Evolutionary conservation across 2,113 vertebrate species (phyloP).

Genomic region (Salminus brasiliensis): DNA sequence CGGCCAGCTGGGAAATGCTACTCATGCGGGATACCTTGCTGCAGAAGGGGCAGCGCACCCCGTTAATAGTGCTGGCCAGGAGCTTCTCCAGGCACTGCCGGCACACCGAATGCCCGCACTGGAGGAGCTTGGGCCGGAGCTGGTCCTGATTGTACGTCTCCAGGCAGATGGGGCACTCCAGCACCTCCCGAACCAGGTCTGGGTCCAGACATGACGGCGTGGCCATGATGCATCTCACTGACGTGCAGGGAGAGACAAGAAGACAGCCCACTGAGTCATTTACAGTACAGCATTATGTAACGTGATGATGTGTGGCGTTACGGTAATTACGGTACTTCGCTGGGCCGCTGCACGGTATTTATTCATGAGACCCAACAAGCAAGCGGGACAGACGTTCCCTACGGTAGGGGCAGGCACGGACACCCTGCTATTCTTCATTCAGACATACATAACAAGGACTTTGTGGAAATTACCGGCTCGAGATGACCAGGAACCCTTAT

Average conservation of each 20-base stretch:
- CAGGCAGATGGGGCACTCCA: slow-evolving; percentile 96
- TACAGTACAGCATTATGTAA: neutral
- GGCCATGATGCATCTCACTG: slow-evolving; percentile 77
- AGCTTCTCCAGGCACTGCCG: slow-evolving; percentile 94
- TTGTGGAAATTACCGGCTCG: too few relatives aligned
- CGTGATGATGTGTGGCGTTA: neutral
- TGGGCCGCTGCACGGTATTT: neutral
- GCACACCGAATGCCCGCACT: slow-evolving; percentile 96
- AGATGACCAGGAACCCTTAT: too few relatives aligned
- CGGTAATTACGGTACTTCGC: neutral
- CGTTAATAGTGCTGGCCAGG: slow-evolving; percentile 91
- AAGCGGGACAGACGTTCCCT: neutral
- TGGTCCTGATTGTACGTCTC: slow-evolving; percentile 93
- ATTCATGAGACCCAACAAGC: neutral
- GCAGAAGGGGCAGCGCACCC: slow-evolving; percentile 96
- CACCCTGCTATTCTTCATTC: neutral
- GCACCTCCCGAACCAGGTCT: slow-evolving; percentile 89
- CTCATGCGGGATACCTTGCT: slow-evolving; percentile 93
- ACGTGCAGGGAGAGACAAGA: neutral
- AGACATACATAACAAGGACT: too few relatives aligned
- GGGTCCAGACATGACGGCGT: slow-evolving; percentile 83
- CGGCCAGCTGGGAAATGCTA: slow-evolving; percentile 87
- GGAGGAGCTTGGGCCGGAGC: slow-evolving; percentile 91
- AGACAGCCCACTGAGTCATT: neutral
- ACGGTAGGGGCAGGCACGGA: neutral